These are phyloP conservation scores for Thelaira solivaga DNA, from an alignment of 2,888 invertebrate genomes.

Conservation along the genomic window DNA sequence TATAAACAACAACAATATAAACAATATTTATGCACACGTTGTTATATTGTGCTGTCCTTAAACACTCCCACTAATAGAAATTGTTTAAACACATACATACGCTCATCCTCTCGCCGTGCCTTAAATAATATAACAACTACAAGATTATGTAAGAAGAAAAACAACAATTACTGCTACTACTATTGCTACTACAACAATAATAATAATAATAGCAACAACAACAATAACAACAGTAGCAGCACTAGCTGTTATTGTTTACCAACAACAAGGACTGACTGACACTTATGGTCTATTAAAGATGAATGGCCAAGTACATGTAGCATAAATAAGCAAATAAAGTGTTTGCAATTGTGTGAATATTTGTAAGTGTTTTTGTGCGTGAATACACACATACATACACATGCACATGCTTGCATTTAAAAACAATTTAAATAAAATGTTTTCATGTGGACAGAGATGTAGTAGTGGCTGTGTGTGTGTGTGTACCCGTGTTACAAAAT, in stretches of 20 bases:
- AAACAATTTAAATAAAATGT: constrained; percentile 22
- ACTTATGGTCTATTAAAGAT: constrained; percentile 63
- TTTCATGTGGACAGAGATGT: neutral
- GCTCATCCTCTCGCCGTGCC: neutral
- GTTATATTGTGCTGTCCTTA: neutral
- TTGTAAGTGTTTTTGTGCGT: neutral
- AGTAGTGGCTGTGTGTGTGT: neutral
- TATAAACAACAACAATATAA: constrained; percentile 12
- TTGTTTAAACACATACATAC: neutral
- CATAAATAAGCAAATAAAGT: constrained; percentile 47
- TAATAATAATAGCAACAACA: too few relatives aligned
- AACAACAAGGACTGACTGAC: constrained; percentile 54
- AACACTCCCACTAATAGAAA: neutral
- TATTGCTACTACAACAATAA: neutral
- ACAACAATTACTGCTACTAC: constrained; percentile 3
- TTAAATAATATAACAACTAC: constrained; percentile 15
- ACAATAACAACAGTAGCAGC: neutral
- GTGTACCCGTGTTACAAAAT: constrained; percentile 1
- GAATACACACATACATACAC: neutral
- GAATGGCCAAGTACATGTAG: constrained; percentile 55
- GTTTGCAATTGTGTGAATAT: neutral
- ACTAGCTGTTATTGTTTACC: neutral
- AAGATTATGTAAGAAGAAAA: constrained; percentile 15
- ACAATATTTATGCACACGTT: neutral
- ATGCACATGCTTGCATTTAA: neutral